Conservation (phyloP, 2,113 vertebrate genomes). For the Cinclus cinclus region DNA sequence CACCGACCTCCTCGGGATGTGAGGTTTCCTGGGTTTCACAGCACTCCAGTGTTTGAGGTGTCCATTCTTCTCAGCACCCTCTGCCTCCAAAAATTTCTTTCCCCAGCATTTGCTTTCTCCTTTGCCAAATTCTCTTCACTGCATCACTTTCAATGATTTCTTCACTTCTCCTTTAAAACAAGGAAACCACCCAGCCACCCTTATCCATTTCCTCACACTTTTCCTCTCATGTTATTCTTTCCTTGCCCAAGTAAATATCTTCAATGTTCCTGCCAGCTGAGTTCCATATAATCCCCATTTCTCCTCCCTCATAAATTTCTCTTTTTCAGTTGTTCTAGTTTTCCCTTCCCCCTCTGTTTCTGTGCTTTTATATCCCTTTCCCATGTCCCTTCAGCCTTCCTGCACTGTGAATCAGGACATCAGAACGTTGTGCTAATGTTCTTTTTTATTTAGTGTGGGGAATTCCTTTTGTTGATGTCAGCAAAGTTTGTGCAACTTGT, state of each 20-base stretch:
- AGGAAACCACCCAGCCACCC: background rate
- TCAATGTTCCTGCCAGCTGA: background rate
- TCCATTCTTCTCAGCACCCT: background rate
- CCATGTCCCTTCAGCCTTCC: background rate
- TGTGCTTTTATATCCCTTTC: background rate
- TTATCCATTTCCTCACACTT: background rate
- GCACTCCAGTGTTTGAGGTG: background rate
- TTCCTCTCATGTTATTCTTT: background rate
- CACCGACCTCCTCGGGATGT: fast-evolving
- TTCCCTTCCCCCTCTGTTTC: background rate
- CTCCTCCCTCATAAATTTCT: background rate
- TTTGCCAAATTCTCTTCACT: background rate
- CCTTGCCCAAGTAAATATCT: background rate
- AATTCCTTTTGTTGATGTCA: background rate
- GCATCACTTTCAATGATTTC: background rate
- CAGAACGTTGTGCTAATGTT: background rate
- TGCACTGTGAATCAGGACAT: background rate
- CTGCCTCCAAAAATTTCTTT: background rate
- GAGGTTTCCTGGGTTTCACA: background rate
- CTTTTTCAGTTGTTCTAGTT: background rate
- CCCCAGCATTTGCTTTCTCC: background rate
- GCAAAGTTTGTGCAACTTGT: background rate
- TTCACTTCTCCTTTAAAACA: background rate
- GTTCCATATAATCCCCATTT: background rate
- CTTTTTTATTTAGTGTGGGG: background rate